Evolutionary conservation across 2,888 invertebrate species (phyloP).

Genomic region (Pomacea canaliculata): DNA sequence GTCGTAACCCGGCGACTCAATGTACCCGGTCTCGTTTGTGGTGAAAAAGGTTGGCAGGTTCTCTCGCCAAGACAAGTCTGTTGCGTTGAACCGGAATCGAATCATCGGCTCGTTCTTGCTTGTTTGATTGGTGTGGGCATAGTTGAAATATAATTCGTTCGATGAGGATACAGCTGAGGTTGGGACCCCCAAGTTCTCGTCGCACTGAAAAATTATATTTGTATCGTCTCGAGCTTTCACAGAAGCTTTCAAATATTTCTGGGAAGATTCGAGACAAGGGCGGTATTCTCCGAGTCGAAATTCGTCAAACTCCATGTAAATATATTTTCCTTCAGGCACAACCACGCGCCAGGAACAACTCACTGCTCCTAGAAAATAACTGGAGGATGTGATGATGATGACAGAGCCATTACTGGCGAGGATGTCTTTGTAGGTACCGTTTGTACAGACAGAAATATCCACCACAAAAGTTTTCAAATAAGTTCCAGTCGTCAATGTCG

Average conservation of each 20-base stretch:
- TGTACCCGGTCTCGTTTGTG: slow-evolving; percentile 9
- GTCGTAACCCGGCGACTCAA: slow-evolving; percentile 7
- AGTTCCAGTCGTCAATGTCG: no score
- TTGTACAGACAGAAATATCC: not conserved
- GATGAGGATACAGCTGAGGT: not conserved
- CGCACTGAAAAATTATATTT: not conserved
- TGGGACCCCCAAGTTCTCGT: not conserved
- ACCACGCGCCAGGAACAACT: not conserved
- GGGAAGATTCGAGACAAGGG: not conserved
- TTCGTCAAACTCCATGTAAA: not conserved
- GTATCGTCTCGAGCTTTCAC: not conserved
- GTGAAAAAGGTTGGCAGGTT: slow-evolving; percentile 1
- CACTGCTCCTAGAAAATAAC: not conserved
- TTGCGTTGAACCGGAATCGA: not conserved
- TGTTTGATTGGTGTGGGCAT: not conserved
- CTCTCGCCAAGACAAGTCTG: not conserved
- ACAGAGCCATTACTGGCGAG: not conserved
- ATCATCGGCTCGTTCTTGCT: not conserved
- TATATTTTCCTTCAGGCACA: not conserved
- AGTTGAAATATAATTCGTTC: not conserved
- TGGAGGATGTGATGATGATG: not conserved
- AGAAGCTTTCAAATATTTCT: not conserved
- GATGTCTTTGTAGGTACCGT: not conserved
- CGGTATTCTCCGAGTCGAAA: not conserved
- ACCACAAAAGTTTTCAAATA: not conserved